These are phyloP conservation scores for Anagrus nilaparvatae DNA, from an alignment of 1,140 invertebrate genomes.

Conservation along the genomic window DNA sequence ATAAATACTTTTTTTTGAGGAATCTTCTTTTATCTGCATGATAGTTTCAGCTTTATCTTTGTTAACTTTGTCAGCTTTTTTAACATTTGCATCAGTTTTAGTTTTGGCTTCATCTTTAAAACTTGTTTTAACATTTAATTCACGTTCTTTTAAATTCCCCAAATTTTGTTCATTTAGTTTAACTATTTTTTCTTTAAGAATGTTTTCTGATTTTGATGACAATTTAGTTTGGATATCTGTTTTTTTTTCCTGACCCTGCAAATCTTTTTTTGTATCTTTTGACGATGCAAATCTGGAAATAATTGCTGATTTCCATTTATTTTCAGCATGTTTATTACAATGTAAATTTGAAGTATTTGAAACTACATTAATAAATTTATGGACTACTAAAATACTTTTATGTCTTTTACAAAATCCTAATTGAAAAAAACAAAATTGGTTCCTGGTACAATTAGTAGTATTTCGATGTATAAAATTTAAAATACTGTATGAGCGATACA, in stretches of 20 bases:
- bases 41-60: conserved; percentile 12
- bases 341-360: conserved; percentile 21
- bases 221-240: conserved; percentile 4
- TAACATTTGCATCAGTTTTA: background rate
- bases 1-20: conserved; percentile 13
- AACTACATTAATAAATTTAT: conserved; percentile 21
- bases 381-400: conserved; percentile 29
- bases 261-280: conserved; percentile 16
- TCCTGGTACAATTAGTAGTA: conserved; percentile 19
- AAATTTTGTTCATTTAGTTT: conserved; percentile 29
- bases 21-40: conserved; percentile 9
- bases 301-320: conserved; percentile 19
- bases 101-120: conserved; percentile 1
- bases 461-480: conserved; percentile 26
- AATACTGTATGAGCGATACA: conserved; percentile 31
- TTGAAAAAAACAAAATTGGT: conserved; percentile 29
- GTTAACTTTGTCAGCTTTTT: conserved; percentile 14
- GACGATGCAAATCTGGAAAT: conserved; percentile 19
- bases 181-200: conserved; percentile 25
- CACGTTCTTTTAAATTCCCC: conserved; percentile 33
- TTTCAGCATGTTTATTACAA: conserved; percentile 16
- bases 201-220: conserved; percentile 13
- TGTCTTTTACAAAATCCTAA: conserved; percentile 25
- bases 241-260: conserved; percentile 14
- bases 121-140: conserved; percentile 22